Percentiles rank a stretch among this genome's conserved stretches.
phyloP scores from a whole-genome alignment of 1,140 invertebrate genomes.

The Drosophila pectinifera region DNA sequence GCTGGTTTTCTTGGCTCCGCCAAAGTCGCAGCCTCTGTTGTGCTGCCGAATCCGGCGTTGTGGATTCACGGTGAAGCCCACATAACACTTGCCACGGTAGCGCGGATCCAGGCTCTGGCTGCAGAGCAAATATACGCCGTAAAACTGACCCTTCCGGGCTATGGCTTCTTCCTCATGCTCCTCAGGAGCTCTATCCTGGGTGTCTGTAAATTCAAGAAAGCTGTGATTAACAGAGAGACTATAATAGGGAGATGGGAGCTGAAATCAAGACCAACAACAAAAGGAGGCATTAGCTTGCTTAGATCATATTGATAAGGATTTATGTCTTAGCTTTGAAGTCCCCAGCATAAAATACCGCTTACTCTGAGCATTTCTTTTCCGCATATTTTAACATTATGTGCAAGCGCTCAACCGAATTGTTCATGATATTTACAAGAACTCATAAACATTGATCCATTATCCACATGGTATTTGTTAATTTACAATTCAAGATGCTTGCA shows the following conservation, averaged over 20 bases:
- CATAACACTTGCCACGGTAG: constrained; percentile 94
- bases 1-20: constrained; percentile 95
- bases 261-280: constrained; percentile 25
- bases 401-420: too few relatives aligned
- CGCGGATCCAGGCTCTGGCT: constrained; percentile 89
- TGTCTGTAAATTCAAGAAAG: constrained; percentile 33
- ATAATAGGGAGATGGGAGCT: too few relatives aligned
- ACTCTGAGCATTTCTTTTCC: too few relatives aligned
- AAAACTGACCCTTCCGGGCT: constrained; percentile 87
- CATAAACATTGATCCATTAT: too few relatives aligned
- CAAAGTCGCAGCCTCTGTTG: constrained; percentile 93
- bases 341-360: too few relatives aligned
- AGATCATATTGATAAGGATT: too few relatives aligned
- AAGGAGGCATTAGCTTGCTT: constrained; percentile 19
- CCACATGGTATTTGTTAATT: too few relatives aligned
- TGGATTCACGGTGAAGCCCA: constrained; percentile 97
- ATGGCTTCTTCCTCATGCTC: constrained; percentile 15
- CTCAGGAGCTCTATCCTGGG: constrained; percentile 2
- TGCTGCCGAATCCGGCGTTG: constrained; percentile 96
- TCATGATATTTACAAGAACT: too few relatives aligned
- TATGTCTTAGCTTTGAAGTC: too few relatives aligned
- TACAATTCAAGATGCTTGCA: too few relatives aligned
- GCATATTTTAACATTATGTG: too few relatives aligned
- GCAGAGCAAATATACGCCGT: constrained; percentile 96
- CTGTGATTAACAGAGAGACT: constrained; percentile 1